A percentile compares a stretch with the other conserved stretches of the same genome.
These are phyloP conservation scores for Argyrosomus japonicus DNA, from an alignment of 2,113 vertebrate genomes.

Conservation along the genomic window DNA sequence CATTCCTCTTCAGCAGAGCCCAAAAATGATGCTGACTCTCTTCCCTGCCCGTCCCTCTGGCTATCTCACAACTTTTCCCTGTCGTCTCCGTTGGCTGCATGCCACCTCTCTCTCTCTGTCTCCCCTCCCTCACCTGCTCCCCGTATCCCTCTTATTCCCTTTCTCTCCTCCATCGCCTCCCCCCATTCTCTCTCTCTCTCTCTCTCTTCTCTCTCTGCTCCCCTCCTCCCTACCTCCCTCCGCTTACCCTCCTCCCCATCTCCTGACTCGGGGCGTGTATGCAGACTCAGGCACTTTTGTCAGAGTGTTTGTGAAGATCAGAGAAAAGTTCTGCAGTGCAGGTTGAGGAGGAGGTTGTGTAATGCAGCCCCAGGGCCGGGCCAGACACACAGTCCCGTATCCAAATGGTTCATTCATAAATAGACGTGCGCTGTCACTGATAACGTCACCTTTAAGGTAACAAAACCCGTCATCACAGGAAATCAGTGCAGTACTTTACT, in stretches of 20 bases:
- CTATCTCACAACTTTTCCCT: conserved; percentile 78
- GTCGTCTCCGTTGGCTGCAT: conserved; percentile 65
- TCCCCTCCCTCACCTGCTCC: background rate
- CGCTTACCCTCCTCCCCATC: conserved; percentile 29
- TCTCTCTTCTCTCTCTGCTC: conserved; percentile 6
- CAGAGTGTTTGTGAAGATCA: conserved; percentile 74
- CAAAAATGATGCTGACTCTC: conserved; percentile 41
- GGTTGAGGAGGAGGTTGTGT: conserved; percentile 62
- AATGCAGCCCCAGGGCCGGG: conserved; percentile 39
- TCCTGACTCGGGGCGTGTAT: conserved; percentile 69
- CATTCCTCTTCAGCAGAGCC: conserved; percentile 55
- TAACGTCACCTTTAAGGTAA: conserved; percentile 1
- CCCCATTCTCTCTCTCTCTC: conserved; percentile 30
- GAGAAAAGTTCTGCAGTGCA: conserved; percentile 86
- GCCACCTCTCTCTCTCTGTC: conserved; percentile 58
- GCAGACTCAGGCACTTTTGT: conserved; percentile 80
- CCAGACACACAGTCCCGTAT: conserved; percentile 21
- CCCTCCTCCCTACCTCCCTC: background rate
- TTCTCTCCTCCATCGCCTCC: conserved; percentile 31
- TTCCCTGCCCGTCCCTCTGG: conserved; percentile 55
- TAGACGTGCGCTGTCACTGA: conserved; percentile 10
- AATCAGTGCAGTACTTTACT: background rate
- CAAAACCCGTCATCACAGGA: conserved; percentile 1
- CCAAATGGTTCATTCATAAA: conserved; percentile 51
- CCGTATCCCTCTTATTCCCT: conserved; percentile 24